Evolutionary conservation across 2,113 vertebrate genomes (phyloP).

Genomic region (Rhineura floridana): DNA sequence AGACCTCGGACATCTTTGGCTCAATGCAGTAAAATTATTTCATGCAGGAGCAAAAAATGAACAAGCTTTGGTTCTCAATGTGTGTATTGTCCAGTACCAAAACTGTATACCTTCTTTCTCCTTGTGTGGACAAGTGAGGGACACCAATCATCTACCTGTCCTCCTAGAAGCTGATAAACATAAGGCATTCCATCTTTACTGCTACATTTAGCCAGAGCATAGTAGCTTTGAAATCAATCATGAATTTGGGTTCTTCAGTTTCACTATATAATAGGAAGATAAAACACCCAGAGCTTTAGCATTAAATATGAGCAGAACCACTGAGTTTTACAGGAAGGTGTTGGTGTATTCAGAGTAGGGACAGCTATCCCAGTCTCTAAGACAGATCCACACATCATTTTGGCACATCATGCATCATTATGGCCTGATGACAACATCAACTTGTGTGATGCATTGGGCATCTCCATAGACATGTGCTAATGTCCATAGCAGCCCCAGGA

Average conservation of each 20-base stretch:
- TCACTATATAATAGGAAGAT: not conserved
- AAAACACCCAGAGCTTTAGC: not conserved
- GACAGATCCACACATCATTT: no score
- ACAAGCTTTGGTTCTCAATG: not conserved
- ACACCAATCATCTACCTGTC: not conserved
- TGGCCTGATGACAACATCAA: not conserved
- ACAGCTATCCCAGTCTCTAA: not conserved
- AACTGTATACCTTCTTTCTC: not conserved
- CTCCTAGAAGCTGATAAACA: not conserved
- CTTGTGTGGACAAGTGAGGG: not conserved
- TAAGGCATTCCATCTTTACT: not conserved
- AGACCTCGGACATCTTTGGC: not conserved
- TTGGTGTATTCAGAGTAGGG: not conserved
- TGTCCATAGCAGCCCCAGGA: not conserved
- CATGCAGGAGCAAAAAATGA: constrained; percentile 19
- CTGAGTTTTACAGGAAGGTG: not conserved
- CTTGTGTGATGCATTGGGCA: not conserved
- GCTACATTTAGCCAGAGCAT: not conserved
- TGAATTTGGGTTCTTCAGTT: not conserved
- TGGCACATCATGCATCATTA: no score
- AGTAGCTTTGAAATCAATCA: not conserved
- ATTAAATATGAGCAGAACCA: not conserved
- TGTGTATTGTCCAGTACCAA: not conserved
- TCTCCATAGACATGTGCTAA: not conserved
- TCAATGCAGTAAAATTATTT: constrained; percentile 24